Conservation (phyloP, 2,888 invertebrate genomes). For the Neria commutata region DNA sequence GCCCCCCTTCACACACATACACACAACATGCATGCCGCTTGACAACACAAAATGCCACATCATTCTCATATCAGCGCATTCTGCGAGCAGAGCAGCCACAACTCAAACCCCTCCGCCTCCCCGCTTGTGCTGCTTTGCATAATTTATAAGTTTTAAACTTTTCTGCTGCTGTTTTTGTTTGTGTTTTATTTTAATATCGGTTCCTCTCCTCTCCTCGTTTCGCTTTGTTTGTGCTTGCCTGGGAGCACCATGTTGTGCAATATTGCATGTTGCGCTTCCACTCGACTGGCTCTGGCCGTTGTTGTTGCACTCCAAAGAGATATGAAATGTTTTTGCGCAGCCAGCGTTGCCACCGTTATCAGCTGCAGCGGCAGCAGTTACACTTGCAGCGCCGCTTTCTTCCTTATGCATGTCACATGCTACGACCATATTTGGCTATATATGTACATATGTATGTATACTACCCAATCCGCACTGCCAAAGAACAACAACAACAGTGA, state of each 20-base stretch:
- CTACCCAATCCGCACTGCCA: no score
- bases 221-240: background rate
- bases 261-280: conserved; percentile 11
- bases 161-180: conserved; percentile 1
- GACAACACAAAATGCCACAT: no score
- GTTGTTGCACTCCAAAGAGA: background rate
- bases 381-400: no score
- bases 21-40: background rate
- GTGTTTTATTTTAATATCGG: background rate
- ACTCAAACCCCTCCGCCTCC: background rate
- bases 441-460: no score
- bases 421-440: no score
- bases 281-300: background rate
- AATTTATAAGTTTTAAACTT: conserved; percentile 27
- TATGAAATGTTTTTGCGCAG: background rate
- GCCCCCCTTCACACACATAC: no score
- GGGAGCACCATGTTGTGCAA: conserved; percentile 2
- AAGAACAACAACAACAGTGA: no score
- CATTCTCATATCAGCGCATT: background rate
- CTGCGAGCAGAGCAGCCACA: background rate
- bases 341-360: background rate
- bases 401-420: no score
- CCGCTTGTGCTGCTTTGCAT: conserved; percentile 26
- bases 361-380: no score
- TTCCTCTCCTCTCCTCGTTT: background rate